These are phyloP conservation scores for Takifugu bimaculatus DNA, from an alignment of 2,113 vertebrate species.

Conservation along the genomic window DNA sequence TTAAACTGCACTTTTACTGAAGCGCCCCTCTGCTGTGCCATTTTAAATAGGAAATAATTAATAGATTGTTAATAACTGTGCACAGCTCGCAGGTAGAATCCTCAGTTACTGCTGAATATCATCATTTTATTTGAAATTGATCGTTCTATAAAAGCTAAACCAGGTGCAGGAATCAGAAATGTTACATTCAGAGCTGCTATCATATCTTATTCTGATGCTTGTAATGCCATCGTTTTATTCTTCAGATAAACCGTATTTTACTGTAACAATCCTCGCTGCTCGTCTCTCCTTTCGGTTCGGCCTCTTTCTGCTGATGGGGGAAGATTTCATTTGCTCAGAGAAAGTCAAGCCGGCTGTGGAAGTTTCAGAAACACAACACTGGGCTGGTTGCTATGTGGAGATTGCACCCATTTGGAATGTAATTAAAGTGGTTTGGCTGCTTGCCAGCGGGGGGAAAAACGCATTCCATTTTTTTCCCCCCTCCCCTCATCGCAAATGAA, in stretches of 20 bases:
- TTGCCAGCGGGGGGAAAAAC: conserved; percentile 48
- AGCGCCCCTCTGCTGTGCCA: no score
- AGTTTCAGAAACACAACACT: conserved; percentile 65
- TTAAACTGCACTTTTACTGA: no score
- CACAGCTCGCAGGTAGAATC: no score
- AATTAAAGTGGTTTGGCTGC: conserved; percentile 69
- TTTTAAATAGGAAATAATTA: no score
- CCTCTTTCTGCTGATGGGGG: conserved; percentile 53
- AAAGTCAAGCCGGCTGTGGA: conserved; percentile 68
- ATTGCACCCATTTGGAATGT: conserved; percentile 68
- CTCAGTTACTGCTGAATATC: not conserved
- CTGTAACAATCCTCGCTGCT: conserved; percentile 49
- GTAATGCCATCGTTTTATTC: conserved; percentile 50
- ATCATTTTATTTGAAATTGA: not conserved
- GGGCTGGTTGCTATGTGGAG: conserved; percentile 55
- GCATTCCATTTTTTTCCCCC: conserved; percentile 38
- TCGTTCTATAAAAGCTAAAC: no score
- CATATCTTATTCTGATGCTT: not conserved
- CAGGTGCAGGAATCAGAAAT: not conserved
- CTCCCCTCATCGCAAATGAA: conserved; percentile 54
- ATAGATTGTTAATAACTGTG: no score
- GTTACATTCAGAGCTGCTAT: no score
- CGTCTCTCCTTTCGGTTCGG: conserved; percentile 41
- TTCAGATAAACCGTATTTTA: conserved; percentile 53
- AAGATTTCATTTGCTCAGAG: conserved; percentile 65